Base-by-base conservation (phyloP, 2,113 vertebrate genomes). In the Ictidomys tridecemlineatus region DNA sequence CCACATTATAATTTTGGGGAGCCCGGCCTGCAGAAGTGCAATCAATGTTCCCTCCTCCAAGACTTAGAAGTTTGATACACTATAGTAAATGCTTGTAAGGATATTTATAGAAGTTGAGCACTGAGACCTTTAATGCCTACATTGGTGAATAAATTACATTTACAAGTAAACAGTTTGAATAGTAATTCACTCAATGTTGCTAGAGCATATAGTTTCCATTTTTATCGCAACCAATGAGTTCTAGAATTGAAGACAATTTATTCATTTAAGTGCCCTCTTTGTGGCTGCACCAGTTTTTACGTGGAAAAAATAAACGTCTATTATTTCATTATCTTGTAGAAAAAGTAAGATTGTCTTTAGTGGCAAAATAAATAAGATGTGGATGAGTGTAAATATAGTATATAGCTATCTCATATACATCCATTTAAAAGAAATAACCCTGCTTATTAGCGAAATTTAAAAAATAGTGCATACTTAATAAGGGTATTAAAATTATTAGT, bases 21-120 rank as follows among this genome's bases (percentile, higher is more conserved):
- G 51, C 78, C 89, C 24, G 65, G 26, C 67, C 89, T 87, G 48
- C 88, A 97, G 45, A 56, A 80, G 89, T 95, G 32, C 96, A 85
- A 93, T 16, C 96, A 85, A 93, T 16, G 22, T 9, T 65, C 51
- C 30, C 28, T 93, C 30, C 20, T 78, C 26, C 89, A 95, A 24
- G 65, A 76, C 80, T 61, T 78, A 12, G 51, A 56, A 95, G 5
- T 63, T 85, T 58, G 87, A 80, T n/a, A 90, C 12, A 37, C 22
- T 70, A 85, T 32, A 90, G 34, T 89, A 39, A 86, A 79, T 84
- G 48, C 80, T 92, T 48, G 51, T 51, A 42, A 74, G n/a, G 8
- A 65, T 26, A 63, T 56, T 86, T 85, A 86, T 8, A 79, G 67
- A 93, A 92, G 56, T 42, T 51, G 20, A 84, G 30, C 32, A 11